Percentiles rank a stretch among this genome's conserved stretches.
Conservation (phyloP, 64 coral and sea anemone genomes). For the Cladopsammia gracilis region DNA sequence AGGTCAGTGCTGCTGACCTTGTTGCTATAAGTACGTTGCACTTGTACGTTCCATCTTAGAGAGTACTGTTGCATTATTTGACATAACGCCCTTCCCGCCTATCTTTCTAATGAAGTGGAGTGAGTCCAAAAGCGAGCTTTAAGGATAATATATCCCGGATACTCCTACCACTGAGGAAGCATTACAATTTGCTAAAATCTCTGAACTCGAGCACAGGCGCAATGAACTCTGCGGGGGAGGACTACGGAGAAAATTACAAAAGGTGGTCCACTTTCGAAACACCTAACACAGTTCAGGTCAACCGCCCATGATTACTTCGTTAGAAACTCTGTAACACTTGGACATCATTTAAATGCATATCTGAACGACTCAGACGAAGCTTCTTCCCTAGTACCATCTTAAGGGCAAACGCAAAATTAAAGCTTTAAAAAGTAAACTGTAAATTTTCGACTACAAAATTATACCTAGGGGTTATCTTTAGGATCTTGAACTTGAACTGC, state of each 20-base stretch:
- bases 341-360: neutral
- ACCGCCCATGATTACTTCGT: neutral
- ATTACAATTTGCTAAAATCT: neutral
- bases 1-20: neutral
- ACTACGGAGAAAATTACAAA: neutral
- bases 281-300: neutral
- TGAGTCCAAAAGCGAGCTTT: neutral
- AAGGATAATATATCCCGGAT: neutral
- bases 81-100: neutral
- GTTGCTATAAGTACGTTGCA: neutral
- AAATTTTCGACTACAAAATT: too few species aligned
- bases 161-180: neutral
- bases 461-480: too few species aligned
- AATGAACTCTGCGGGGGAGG: neutral
- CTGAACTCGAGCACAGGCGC: neutral
- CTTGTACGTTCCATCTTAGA: neutral
- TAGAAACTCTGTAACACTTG: conserved; percentile 7
- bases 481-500: too few species aligned
- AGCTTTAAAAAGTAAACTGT: too few species aligned
- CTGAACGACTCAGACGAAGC: neutral
- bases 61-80: neutral
- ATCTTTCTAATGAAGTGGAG: neutral
- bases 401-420: neutral
- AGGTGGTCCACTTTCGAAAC: neutral
- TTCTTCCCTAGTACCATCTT: neutral